Base-by-base conservation (phyloP, 2,113 vertebrate genomes). In the Ailurus styani region DNA sequence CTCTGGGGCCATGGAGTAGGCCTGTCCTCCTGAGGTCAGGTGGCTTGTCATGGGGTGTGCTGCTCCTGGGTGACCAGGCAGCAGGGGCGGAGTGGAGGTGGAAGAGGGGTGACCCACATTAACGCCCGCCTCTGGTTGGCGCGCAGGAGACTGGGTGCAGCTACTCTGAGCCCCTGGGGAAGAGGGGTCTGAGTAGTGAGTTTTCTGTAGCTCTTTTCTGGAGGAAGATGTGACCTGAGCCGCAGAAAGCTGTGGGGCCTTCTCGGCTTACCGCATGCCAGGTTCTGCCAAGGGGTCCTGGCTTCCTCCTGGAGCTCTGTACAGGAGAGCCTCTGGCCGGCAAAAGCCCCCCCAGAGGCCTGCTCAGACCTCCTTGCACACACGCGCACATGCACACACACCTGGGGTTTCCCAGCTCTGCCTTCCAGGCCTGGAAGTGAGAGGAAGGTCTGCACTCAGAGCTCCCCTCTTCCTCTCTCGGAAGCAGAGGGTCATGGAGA, bases 141-240 rank as follows among this genome's bases (percentile, higher is more conserved):
- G 13, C 1, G 0, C 29, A 40, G 29, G 62, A 96, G 62, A 45
- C 11, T 77, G 42, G 27, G 40, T 88, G 5, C 52, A 27, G 57
- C 34, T 37, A 10, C 40, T 78, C 31, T 57, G 68, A 93, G 50
- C 60, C 37, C 10, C 73, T 4, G 3, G 21, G 79, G 11, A 55
- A 75, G 66, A 34, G 7, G 37, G 7, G 18, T 15, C 57, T 72
- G 45, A 82, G 68, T 37, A 62, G 84, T 11, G 45, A 83, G 85
- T 70, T 93, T 45, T 75, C 42, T 52, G 42, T 37, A 86, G 82
- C 29, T 87, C 27, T 83, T 42, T 77, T 37, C 42, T 94, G 57
- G 40, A 96, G 73, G 72, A 72, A 81, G 47, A 64, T 50, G 21
- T 60, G 47, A 78, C 73, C 47, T 52, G 45, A 72, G 31, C 64